Evolutionary conservation across 35 echinoderm and acorn worm species (phyloP), one percentile per base, ranked within the genome.

Genomic region (Stichopus chloronotus): DNA sequence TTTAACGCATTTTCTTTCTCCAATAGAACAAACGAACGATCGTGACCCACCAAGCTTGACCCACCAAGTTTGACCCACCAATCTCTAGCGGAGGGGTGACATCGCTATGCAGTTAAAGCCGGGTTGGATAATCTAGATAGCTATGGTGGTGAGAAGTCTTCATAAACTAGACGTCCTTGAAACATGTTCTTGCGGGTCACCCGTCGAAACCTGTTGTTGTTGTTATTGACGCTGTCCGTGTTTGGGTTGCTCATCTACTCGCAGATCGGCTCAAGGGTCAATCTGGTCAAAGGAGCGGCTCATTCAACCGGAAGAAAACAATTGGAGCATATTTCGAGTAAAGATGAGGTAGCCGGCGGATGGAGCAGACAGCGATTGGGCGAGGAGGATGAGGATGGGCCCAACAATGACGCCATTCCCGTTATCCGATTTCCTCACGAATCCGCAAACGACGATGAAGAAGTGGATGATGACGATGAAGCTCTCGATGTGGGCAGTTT

Each of bases 111-210:
- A 8, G 59, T 8, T 0, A 2, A 10, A 61, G 59, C 59, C 59
- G 59, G 14, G 59, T 14, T 14, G 59, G 59, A 10, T 61, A 61
- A 8, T 74, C 69, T 74, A 20, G 69, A 74, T 74, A 21, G 69
- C 69, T 74, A 74, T n/a, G 69, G 69, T 74, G 69, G 19, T 74
- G 13, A 16, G 7, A 74, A 7, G 14, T 74, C 7, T 10, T 61
- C 14, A 8, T 61, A n/a, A 20, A 14, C 69, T 74, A 74, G 69
- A 74, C 69, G 11, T 24, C 19, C 8, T 88, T 52, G 53, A 88
- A 88, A 57, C 21, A 88, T 88, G 86, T 13, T 88, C 53, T 83
- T 83, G 55, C 86, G 86, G 25, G 55, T 88, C 21, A 88, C 86
- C 30, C 86, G 86, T 17, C 57, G 86, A 52, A 88, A 88, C 25